Evolutionary conservation across 2,797 vertebrate species (phyloP).

Genomic region (Syngnathus acus): DNA sequence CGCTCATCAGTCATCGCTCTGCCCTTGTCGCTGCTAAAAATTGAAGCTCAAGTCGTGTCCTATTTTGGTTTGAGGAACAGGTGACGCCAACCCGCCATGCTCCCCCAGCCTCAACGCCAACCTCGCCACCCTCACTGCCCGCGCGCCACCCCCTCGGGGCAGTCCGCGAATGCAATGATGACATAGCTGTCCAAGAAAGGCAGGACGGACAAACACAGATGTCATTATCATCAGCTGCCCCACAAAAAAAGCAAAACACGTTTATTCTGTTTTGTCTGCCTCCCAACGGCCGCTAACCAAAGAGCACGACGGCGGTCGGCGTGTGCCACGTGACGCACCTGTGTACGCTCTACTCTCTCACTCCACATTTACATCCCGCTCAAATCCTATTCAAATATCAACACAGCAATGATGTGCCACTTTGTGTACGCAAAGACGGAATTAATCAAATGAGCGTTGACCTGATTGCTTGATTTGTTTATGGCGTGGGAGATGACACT

Average conservation of each 20-base stretch:
- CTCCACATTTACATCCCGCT: constrained; percentile 69
- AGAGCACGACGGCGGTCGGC: constrained; percentile 1
- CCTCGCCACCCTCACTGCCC: constrained; percentile 14
- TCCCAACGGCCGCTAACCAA: constrained; percentile 21
- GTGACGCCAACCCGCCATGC: constrained; percentile 55
- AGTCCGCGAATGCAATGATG: constrained; percentile 52
- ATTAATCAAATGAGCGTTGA: constrained; percentile 41
- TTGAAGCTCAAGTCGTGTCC: constrained; percentile 70
- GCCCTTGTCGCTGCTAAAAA: constrained; percentile 59
- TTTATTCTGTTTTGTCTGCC: not conserved
- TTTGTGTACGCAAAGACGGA: constrained; percentile 59
- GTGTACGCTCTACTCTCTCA: constrained; percentile 28
- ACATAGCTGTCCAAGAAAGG: constrained; percentile 59
- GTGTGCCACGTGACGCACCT: constrained; percentile 40
- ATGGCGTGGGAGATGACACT: constrained; percentile 4
- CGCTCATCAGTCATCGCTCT: constrained; percentile 62
- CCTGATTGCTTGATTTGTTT: constrained; percentile 21
- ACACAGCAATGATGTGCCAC: constrained; percentile 51
- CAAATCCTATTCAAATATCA: constrained; percentile 73
- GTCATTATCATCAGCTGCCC: not conserved
- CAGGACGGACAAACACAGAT: constrained; percentile 11
- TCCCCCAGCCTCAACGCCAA: constrained; percentile 16
- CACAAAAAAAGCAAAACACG: not conserved
- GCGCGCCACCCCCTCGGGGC: constrained; percentile 49
- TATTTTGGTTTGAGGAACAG: constrained; percentile 70